Percentiles rank a stretch among this genome's conserved stretches.
These are phyloP conservation scores for Andrena flavipes DNA, from an alignment of 2,888 invertebrate genomes.

Conservation along the genomic window DNA sequence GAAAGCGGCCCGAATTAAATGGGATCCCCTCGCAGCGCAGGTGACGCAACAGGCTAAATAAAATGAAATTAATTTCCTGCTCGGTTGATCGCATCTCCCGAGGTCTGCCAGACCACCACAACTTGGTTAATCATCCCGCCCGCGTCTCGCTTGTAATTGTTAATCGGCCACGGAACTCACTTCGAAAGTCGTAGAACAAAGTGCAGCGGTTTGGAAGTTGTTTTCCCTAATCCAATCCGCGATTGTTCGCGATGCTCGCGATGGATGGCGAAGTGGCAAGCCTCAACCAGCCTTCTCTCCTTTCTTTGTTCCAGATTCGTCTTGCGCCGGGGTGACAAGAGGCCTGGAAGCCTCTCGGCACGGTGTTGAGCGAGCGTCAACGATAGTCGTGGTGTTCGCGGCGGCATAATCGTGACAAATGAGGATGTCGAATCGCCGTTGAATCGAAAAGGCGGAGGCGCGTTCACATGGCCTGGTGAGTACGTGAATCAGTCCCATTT, in stretches of 20 bases:
- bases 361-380: background rate
- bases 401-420: slow-evolving; percentile 63
- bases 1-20: slow-evolving; percentile 35
- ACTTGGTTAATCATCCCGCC: background rate
- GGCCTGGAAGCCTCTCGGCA: background rate
- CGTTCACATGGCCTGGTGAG: slow-evolving; percentile 63
- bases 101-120: background rate
- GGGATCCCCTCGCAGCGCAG: slow-evolving; percentile 56
- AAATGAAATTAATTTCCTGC: slow-evolving; percentile 61
- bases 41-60: slow-evolving; percentile 58
- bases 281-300: background rate
- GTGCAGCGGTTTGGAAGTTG: too few relatives aligned
- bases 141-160: background rate
- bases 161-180: background rate
- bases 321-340: background rate
- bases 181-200: background rate
- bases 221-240: too few relatives aligned
- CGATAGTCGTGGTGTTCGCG: background rate
- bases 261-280: background rate
- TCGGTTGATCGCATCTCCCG: slow-evolving; percentile 11
- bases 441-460: slow-evolving; percentile 59
- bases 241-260: background rate
- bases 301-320: slow-evolving; percentile 26
- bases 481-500: slow-evolving; percentile 66
- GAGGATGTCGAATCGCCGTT: slow-evolving; percentile 60